Conservation (phyloP, 2,797 vertebrate species). For the Borostomias antarcticus region DNA sequence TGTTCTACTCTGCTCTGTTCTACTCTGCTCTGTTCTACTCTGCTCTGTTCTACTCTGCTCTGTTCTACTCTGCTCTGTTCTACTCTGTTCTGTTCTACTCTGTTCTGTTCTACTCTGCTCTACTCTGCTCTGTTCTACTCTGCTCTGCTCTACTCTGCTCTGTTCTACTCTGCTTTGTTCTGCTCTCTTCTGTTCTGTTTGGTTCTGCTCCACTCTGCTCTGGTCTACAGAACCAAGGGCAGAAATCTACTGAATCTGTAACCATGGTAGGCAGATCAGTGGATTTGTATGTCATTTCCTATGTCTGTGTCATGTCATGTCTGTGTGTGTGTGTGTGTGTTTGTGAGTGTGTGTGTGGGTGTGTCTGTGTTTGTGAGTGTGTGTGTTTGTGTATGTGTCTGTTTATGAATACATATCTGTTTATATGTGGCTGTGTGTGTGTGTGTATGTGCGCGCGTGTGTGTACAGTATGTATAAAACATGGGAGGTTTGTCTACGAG, state of each 20-base stretch:
- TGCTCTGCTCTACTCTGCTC: not conserved
- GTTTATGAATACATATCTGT: not conserved
- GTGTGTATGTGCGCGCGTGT: not conserved
- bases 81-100: not conserved
- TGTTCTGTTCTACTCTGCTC: no score
- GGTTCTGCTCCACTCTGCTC: not conserved
- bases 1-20: no score
- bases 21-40: no score
- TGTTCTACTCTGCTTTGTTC: not conserved
- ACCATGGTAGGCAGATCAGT: constrained; percentile 4
- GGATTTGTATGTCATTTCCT: constrained; percentile 28
- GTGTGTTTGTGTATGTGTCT: not conserved
- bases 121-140: not conserved
- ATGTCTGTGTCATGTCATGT: not conserved
- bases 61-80: not conserved
- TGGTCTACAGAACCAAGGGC: not conserved
- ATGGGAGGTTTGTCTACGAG: no score
- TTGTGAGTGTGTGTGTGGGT: not conserved
- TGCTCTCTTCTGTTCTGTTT: not conserved
- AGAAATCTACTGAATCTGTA: constrained; percentile 49
- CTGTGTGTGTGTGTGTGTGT: constrained; percentile 1
- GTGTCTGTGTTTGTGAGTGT: not conserved
- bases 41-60: not conserved
- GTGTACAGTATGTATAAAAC: not conserved
- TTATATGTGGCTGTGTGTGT: not conserved